A percentile compares a stretch with the other conserved stretches of the same genome.
Conservation (phyloP, 2,797 vertebrate species). For the Microctenopoma stevenorrisi region DNA sequence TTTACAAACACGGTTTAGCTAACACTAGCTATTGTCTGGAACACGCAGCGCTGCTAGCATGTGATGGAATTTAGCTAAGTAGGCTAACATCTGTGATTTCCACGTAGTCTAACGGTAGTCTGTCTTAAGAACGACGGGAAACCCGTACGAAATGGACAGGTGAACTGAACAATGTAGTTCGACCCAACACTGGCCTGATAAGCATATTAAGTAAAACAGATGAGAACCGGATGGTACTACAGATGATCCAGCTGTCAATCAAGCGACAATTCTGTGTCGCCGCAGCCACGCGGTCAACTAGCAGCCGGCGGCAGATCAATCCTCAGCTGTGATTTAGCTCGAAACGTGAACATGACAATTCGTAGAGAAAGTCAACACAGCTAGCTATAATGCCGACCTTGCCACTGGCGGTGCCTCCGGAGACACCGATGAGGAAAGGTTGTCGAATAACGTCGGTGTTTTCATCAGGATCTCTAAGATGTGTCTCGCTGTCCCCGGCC, state of each 20-base stretch:
- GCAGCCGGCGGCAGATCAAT: constrained; percentile 11
- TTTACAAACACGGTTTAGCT: constrained; percentile 58
- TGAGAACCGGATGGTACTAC: background rate
- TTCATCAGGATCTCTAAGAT: constrained; percentile 82
- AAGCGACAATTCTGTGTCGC: constrained; percentile 17
- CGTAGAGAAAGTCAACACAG: background rate
- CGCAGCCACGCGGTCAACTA: constrained; percentile 78
- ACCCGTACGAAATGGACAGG: fast-evolving
- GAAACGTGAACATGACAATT: constrained; percentile 32
- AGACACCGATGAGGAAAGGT: constrained; percentile 95
- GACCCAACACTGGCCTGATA: fast-evolving
- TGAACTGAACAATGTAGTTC: fast-evolving
- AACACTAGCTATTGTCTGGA: constrained; percentile 55
- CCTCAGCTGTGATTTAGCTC: background rate
- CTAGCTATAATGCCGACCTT: constrained; percentile 84
- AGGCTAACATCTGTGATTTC: constrained; percentile 10
- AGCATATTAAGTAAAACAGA: fast-evolving
- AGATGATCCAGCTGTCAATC: constrained; percentile 57
- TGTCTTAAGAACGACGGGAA: background rate
- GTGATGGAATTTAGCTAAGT: constrained; percentile 65
- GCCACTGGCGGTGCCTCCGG: constrained; percentile 96
- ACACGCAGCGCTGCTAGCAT: constrained; percentile 21
- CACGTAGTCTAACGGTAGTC: background rate
- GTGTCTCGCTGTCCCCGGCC: constrained; percentile 93
- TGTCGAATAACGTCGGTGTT: constrained; percentile 81